Base-by-base conservation (phyloP, 2,888 invertebrate species). In the Drosophila multiciliata region DNA sequence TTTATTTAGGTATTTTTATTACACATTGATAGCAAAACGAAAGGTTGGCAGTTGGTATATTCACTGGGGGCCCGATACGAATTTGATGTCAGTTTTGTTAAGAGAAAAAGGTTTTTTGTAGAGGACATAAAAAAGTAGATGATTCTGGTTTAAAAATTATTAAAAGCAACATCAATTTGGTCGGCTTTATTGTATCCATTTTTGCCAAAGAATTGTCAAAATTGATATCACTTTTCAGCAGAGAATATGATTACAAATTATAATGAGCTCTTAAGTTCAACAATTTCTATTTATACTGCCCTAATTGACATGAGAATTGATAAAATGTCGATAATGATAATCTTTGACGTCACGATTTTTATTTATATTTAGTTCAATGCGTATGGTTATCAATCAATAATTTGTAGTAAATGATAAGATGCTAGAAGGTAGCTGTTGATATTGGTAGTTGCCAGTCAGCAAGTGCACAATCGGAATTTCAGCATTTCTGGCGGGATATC, bases 51-150 rank as follows among this genome's bases (percentile, higher is more conserved):
- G 23, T 9, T 49, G 11, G n/a, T n/a, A 36, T 53, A 63, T 55
- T 55, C 66, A 40, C 63, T 42, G 15, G 63, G 54, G 66, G 17
- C 40, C 40, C 17, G 11, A 48, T 57, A 57, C 7, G 17, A 58
- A 15, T 20, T 4, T 20, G 40, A 26, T 36, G 36, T 3, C 40
- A 29, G 29, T 40, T n/a, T 55, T 12, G n/a, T 55, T 8, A 8
- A n/a, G 12, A 20, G 12, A 7, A 12, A 12, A 29, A 2, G 1
- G 6, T 17, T n/a, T 23, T 26, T 29, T 5, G 1, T 17, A 45
- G 12, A 45, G 9, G 5, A 29, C 0, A 9, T 5, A 6, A 17
- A 50, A 12, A 52, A 52, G 20, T n/a, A 17, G 26, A 17, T 9
- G 9, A 48, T 26, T 23, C 5, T 2, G 2, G 26, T 6, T 26